A percentile compares a stretch with the other conserved stretches of the same genome.
These are phyloP conservation scores for Chaetophractus vellerosus DNA, from an alignment of 2,797 vertebrate genomes.

Conservation along the genomic window DNA sequence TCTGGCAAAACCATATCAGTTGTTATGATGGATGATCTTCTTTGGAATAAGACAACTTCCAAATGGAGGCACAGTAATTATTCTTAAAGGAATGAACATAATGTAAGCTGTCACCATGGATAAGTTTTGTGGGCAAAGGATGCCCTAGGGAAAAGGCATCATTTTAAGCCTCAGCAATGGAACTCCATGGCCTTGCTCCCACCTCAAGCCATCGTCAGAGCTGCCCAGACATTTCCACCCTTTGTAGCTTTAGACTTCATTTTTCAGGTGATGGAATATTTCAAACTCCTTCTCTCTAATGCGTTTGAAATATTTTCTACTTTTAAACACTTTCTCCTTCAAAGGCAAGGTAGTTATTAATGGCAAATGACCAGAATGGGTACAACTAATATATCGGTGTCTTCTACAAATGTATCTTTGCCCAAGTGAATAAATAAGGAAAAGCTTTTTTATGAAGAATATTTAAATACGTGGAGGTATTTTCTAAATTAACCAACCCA, in stretches of 20 bases:
- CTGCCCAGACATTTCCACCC: background rate
- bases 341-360: constrained; percentile 32
- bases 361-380: constrained; percentile 3
- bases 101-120: constrained; percentile 61
- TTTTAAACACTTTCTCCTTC: constrained; percentile 1
- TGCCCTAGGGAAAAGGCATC: constrained; percentile 5
- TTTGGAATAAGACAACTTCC: constrained; percentile 76
- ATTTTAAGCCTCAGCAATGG: background rate
- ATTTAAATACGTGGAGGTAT: background rate
- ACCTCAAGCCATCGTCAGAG: background rate
- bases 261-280: constrained; percentile 46
- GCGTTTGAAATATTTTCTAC: constrained; percentile 30
- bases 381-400: background rate
- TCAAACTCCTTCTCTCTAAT: constrained; percentile 6
- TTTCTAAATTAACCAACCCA: background rate
- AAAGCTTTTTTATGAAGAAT: background rate
- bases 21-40: constrained; percentile 64
- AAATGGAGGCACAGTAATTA: constrained; percentile 67
- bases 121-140: constrained; percentile 58
- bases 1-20: constrained; percentile 70
- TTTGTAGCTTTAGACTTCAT: background rate
- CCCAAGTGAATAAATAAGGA: background rate
- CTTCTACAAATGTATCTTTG: background rate
- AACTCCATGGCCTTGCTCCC: background rate
- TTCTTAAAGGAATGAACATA: constrained; percentile 67